Base-by-base conservation (phyloP, 2,888 invertebrate species). In the Hirtodrosophila confusa region DNA sequence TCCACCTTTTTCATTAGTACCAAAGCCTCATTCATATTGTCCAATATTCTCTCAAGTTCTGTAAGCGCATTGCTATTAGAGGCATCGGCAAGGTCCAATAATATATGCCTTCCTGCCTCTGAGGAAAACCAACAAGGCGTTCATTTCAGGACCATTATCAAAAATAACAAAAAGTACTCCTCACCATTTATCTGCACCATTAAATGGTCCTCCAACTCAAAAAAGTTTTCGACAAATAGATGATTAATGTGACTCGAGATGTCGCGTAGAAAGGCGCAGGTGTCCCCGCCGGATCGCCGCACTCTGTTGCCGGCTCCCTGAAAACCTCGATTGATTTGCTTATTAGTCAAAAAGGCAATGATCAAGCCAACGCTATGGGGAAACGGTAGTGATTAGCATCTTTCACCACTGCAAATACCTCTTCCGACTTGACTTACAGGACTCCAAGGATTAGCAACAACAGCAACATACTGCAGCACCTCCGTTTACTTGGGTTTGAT, bases 301-400 rank as follows among this genome's bases (percentile, higher is more conserved):
- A 95, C 90, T 50, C 94, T 93, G 11, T 84, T 90, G 1, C 95
- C 94, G 57, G 95, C 92, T 24, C 93, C 93, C 51, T 93, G 92
- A 40, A 94, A 92, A 51, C 96, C 96, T 54, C 93, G 93, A 89
- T 96, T 95, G 92, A 96, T 93, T 88, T 96, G 95, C 86, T 96
- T 95, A 91, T 97, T 97, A 55, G 97, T 97, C 60, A 96, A 95
- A 92, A 97, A 97, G 50, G 97, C 95, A 90, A 97, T 96, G 47
- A 98, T 96, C 63, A 97, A 95, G 58, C 97, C 97, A 92, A 97
- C 96, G 88, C 97, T 97, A 50, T 8, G 2, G 23, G 7, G 8
- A 12, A 27, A 27, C 5, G 27, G 1, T 0, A 27, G 5, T 27
- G 27, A 0, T 27, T 5, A 27, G 27, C 27, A 27, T 27, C 27